Base-by-base conservation (phyloP, 30 jellyfish, hydroid and myxozoan species). In the Hydractinia echinata region DNA sequence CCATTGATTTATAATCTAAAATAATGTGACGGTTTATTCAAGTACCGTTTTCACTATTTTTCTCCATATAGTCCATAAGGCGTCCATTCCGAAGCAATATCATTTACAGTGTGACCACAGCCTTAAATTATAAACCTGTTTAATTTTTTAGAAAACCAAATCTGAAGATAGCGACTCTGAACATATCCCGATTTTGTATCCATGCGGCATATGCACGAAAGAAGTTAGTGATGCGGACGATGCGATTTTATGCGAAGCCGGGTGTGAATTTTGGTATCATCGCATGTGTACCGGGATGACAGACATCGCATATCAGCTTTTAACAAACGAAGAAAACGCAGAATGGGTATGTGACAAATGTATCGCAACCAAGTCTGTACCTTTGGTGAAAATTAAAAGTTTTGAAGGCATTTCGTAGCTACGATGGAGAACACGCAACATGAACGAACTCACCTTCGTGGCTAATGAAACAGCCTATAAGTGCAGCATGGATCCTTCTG, bases 261-360 rank as follows among this genome's bases (percentile, higher is more conserved):
- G 99, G 2, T 94, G 99, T 72, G 83, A 92, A 6, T 87, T 73
- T 76, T 94, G 99, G 99, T 94, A 94, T 61, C 99, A 94, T 70
- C 82, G 96, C 21, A 81, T 67, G 48, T 94, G 99, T 79, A 83
- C 96, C 5, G 99, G 99, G 20, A 94, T 94, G 96, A 94, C 97
- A 1, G 86, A 82, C 77, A 89, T 89, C 61, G 96, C 99, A 1
- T 94, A 94, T 77, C 93, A 88, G 1, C 53, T 94, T 81, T 82
- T 94, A 53, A 94, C 99, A 14, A 87, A 94, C 66, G 96, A 94
- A 76, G 99, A 94, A 88, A 84, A 94, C 84, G 99, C 99, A 14
- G 99, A 94, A 67, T 94, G 99, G 99, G 96, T 94, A 15, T 94
- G 99, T 81, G 99, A 94, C 51, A 90, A 94, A 62, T 94, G 99